Evolutionary conservation across 2,797 vertebrate genomes (phyloP).

Genomic region (Cirrhinus mrigala): DNA sequence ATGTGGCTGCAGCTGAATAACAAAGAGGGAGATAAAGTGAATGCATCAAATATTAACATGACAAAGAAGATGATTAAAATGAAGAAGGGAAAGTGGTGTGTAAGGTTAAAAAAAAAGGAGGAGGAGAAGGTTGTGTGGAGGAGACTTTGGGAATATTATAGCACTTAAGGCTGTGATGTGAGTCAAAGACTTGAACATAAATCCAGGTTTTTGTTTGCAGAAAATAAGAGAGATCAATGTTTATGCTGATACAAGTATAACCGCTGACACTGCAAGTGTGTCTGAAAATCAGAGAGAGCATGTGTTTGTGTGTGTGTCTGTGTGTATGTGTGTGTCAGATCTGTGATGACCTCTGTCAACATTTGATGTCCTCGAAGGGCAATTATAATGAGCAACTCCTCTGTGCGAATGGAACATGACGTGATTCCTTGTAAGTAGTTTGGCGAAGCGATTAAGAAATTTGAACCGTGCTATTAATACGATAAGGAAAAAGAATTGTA

Average conservation of each 20-base stretch:
- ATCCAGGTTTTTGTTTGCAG: not conserved
- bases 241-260: not conserved
- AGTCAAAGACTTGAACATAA: not conserved
- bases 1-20: not conserved
- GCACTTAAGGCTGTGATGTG: not conserved
- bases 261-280: not conserved
- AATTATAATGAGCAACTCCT: conserved; percentile 17
- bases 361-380: conserved; percentile 17
- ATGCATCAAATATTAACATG: conserved; percentile 4
- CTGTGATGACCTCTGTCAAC: conserved; percentile 9
- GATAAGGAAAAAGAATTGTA: not conserved
- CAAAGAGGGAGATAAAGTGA: not conserved
- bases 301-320: not conserved
- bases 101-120: not conserved
- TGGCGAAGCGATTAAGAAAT: not conserved
- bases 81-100: not conserved
- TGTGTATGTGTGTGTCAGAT: not conserved
- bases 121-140: not conserved
- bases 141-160: not conserved
- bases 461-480: not conserved
- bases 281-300: not conserved
- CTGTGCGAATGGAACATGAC: not conserved
- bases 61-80: not conserved
- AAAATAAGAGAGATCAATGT: not conserved
- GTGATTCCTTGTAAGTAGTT: not conserved